phyloP scores from a whole-genome alignment of 2,797 vertebrate species.

The Sebastolobus alascanus region DNA sequence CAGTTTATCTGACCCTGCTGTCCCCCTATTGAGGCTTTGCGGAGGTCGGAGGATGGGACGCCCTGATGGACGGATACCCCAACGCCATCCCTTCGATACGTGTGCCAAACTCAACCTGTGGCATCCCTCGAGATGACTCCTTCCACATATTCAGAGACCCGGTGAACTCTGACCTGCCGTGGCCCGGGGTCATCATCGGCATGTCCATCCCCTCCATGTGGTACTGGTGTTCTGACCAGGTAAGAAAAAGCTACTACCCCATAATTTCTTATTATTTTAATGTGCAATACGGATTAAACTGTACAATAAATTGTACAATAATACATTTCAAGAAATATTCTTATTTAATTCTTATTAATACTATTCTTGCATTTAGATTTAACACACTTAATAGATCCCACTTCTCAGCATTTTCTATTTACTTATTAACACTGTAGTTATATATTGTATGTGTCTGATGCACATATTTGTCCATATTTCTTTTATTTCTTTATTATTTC shows the following conservation, averaged over 20 bases:
- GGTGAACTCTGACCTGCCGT: slow-evolving; percentile 93
- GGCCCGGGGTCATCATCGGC: slow-evolving; percentile 94
- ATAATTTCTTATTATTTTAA: too few species aligned
- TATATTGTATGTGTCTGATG: too few species aligned
- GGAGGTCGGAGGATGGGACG: slow-evolving; percentile 91
- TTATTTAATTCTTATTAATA: too few species aligned
- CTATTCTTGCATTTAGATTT: too few species aligned
- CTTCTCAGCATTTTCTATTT: too few species aligned
- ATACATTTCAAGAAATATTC: too few species aligned
- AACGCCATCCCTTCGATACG: slow-evolving; percentile 87
- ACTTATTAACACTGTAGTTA: too few species aligned
- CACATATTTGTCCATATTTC: too few species aligned
- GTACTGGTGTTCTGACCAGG: slow-evolving; percentile 99
- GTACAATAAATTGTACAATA: too few species aligned
- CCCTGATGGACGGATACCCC: slow-evolving; percentile 88
- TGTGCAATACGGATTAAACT: too few species aligned
- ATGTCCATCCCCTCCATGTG: slow-evolving; percentile 96
- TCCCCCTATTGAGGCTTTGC: slow-evolving; percentile 85
- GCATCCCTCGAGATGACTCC: slow-evolving; percentile 91
- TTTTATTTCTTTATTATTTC: too few species aligned
- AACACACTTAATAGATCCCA: too few species aligned
- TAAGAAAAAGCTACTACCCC: slow-evolving; percentile 52
- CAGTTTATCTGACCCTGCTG: slow-evolving; percentile 10
- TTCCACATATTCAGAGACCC: slow-evolving; percentile 96
- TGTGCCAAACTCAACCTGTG: slow-evolving; percentile 91